These are phyloP conservation scores for Mormoops blainvillei DNA, from an alignment of 2,113 vertebrate species.

Conservation along the genomic window DNA sequence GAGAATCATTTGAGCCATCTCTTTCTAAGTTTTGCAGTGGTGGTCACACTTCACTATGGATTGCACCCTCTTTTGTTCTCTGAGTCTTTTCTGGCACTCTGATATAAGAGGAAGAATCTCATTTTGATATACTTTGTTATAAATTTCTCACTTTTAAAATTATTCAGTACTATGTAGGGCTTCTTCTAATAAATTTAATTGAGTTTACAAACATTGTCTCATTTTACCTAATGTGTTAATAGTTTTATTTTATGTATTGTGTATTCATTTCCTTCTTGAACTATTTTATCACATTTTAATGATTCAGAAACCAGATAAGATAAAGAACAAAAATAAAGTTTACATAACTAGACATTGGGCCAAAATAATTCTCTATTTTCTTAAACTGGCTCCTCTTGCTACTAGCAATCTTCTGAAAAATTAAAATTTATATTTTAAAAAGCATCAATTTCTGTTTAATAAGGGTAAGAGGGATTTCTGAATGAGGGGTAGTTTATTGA, in stretches of 20 bases:
- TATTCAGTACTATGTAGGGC: background rate
- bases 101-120: background rate
- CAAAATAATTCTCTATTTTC: background rate
- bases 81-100: background rate
- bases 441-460: background rate
- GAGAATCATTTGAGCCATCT: background rate
- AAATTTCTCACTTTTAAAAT: conserved; percentile 2
- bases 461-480: background rate
- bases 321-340: background rate
- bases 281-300: background rate
- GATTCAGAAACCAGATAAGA: background rate
- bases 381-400: background rate
- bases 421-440: background rate
- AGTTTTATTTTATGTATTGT: conserved; percentile 11
- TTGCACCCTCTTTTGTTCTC: background rate
- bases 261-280: background rate
- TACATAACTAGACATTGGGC: background rate
- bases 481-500: background rate
- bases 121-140: background rate
- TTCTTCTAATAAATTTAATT: conserved; percentile 9
- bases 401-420: background rate
- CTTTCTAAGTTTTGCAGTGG: background rate
- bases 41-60: background rate
- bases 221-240: background rate
- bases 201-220: background rate